These are phyloP conservation scores for Acromyrmex charruanus DNA, from an alignment of 1,140 invertebrate species.

Conservation along the genomic window DNA sequence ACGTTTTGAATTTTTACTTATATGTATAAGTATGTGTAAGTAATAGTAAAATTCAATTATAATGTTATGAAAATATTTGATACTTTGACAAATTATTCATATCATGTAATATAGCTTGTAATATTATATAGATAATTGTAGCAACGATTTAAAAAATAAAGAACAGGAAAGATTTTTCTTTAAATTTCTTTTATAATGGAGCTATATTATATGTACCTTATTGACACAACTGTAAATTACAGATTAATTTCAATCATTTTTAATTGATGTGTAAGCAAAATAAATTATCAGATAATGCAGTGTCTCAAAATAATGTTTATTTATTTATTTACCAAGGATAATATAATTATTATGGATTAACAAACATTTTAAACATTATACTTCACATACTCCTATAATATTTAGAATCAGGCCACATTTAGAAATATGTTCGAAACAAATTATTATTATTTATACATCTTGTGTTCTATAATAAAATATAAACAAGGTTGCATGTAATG, in stretches of 20 bases:
- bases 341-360: slow-evolving; percentile 78
- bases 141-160: background rate
- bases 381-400: slow-evolving; percentile 58
- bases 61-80: background rate
- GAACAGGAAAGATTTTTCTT: background rate
- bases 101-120: background rate
- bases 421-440: slow-evolving; percentile 66
- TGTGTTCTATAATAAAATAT: slow-evolving; percentile 53
- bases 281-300: background rate
- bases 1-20: background rate
- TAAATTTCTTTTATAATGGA: background rate
- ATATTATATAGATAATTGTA: background rate
- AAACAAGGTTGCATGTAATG: slow-evolving; percentile 41
- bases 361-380: slow-evolving; percentile 73
- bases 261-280: background rate
- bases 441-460: slow-evolving; percentile 51
- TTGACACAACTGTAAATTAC: background rate
- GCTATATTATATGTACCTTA: background rate
- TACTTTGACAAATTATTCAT: background rate
- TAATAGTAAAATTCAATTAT: background rate
- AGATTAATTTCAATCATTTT: background rate
- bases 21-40: background rate
- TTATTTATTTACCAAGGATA: slow-evolving; percentile 75
- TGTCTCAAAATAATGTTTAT: slow-evolving; percentile 73
- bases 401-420: slow-evolving; percentile 71